Evolutionary conservation across 2,888 invertebrate genomes (phyloP), one percentile per base, ranked within the genome.

Genomic region (Trichopoda pennipes): DNA sequence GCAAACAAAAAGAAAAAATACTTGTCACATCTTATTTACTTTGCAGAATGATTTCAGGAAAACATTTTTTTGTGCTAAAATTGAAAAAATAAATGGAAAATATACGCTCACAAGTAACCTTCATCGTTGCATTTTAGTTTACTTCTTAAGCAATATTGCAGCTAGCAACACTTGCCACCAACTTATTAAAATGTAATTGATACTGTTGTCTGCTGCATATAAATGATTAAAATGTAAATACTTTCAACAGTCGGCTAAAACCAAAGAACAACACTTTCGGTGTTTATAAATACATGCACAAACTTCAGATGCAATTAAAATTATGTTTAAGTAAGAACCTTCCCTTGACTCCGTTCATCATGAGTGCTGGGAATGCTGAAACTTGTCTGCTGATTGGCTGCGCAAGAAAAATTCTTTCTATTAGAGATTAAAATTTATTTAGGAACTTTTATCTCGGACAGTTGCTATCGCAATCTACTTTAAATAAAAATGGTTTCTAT

Each of bases 141-240:
- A 9, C 7, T 61, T 38, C 23, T n/a, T 17, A 60, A 32, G 19
- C 49, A 64, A 35, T 32, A 23, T 14, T 38, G 21, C 35, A 51
- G 60, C 75, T 4, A 42, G 32, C 73, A 64, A 42, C 70, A 82
- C 70, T 82, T 82, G 82, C 82, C 82, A 79, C 79, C 86, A 88
- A 88, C 86, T 88, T 88, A 89, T 88, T 88, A 86, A 85, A 86
- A 87, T 88, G 89, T 88, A 88, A 88, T 88, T 88, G 88, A 88
- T 88, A 89, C 87, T 87, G 87, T 87, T 88, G 85, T 76, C 80
- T 85, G 55, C 19, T 68, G 83, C 85, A 83, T 85, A 82, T 87
- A 87, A 84, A 84, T 86, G 86, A 83, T 84, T 86, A 69, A 76
- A 49, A 58, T n/a, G n/a, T n/a, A n/a, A 74, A 80, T 80, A 84